These are phyloP conservation scores for Calidris pugnax DNA, from an alignment of 2,113 vertebrate species.

Conservation along the genomic window DNA sequence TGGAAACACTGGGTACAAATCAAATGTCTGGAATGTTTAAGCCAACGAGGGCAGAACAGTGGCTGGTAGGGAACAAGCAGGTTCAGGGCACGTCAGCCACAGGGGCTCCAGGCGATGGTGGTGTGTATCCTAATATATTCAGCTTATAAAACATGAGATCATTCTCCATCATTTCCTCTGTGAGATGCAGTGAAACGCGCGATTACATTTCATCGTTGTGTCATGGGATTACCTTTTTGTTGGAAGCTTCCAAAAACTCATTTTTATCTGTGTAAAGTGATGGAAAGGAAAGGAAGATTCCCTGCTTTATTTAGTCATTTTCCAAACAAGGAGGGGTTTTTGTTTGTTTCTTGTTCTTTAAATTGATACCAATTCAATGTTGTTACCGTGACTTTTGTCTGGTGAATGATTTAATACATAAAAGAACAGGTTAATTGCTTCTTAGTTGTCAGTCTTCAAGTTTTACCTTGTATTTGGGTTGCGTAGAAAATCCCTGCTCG, in stretches of 20 bases:
- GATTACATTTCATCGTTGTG: neutral
- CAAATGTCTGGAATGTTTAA: neutral
- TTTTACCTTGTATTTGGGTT: neutral
- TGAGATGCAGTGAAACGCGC: neutral
- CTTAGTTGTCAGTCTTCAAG: neutral
- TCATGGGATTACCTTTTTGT: neutral
- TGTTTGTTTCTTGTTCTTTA: neutral
- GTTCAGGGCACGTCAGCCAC: neutral
- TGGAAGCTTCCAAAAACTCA: neutral
- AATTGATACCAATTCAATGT: neutral
- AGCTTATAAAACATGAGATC: neutral
- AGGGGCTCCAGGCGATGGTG: neutral
- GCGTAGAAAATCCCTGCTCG: neutral
- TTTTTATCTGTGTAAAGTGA: neutral
- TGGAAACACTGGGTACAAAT: neutral
- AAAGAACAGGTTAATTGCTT: neutral
- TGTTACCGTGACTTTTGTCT: neutral
- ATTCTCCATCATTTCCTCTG: neutral
- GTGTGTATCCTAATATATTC: rapidly evolving
- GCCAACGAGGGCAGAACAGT: rapidly evolving
- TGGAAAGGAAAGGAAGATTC: neutral
- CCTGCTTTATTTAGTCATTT: neutral
- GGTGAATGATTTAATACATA: neutral
- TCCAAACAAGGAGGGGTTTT: too few relatives aligned
- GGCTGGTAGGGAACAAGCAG: neutral